Base-by-base conservation (phyloP, 2,113 vertebrate genomes). In the Columbina picui region DNA sequence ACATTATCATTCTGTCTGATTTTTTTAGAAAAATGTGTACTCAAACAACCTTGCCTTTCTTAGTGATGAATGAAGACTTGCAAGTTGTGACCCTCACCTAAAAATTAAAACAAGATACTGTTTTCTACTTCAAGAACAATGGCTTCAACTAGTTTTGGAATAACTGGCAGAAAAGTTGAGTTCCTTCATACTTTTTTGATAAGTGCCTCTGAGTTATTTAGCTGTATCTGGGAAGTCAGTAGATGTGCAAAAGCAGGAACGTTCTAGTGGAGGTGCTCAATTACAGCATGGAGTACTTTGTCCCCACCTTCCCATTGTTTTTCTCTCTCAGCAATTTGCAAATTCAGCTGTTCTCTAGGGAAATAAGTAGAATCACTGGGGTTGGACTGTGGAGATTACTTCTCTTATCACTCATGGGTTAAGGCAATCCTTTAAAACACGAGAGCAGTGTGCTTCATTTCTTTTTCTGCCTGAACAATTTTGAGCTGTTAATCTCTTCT, bases 321-420 rank as follows among this genome's bases (percentile, higher is more conserved):
- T 53, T 39, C 5, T 41, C 12, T 10, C 3, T 10, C 1, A 53
- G 29, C 34, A 36, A 2, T 21, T 5, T 8, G 25, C 1, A 6
- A 59, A 9, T 36, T 50, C 25, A 67, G 21, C 45, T 57, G 1
- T 29, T 84, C 49, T 32, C 38, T 20, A 80, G 84, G 47, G 63
- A 56, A 63, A 10, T 2, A 2, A 10, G 26, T 59, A 17, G 15
- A 64, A 30, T 64, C 26, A 30, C 1, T 84, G 38, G 1, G 56
- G 26, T 6, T 80, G 55, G 38, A 19, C 53, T 60, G 2, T 12
- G 13, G 73, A 41, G 20, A 49, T 75, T 56, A 26, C 50, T 91
- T 73, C 11, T 78, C 7, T 71, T 60, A 34, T 13, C 27, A 25
- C 22, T 80, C 38, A 3, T 23, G 32, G 27, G 9, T 39, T 86